Evolutionary conservation across 2,797 vertebrate species (phyloP), one percentile per base, ranked within the genome.

Genomic region (Eurystomus glaucurus): DNA sequence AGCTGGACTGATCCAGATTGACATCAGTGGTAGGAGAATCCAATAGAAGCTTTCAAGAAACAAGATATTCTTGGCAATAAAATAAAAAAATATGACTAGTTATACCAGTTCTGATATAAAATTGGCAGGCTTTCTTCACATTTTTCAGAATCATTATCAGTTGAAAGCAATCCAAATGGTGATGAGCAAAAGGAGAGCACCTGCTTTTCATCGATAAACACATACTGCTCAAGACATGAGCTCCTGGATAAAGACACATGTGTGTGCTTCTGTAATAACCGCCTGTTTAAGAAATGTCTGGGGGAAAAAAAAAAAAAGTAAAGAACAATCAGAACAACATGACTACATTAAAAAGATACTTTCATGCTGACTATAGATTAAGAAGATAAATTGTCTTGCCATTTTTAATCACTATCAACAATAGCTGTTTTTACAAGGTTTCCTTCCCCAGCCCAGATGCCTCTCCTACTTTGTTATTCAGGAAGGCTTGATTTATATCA

Each of bases 161-260:
- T 25, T 95, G 96, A 91, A 95, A 96, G 82, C 69, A 68, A n/a
- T 92, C 90, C 88, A 97, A 93, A 85, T 92, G 72, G 35, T 96
- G 95, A 93, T 85, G 93, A 97, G 78, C 79, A 96, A 96, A 94
- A 86, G 84, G 65, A 86, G 58, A 96, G 45, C 96, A 98, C 92
- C 91, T 97, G 90, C 39, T 85, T 57, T 92, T 90, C 84, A 46
- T 86, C 92, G 85, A 82, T 88, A 87, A 62, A 76, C 62, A 85
- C 77, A 83, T 79, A 84, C 52, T 91, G 80, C 26, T 68, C 52
- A 96, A 94, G 69, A 79, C 20, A 62, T 19, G 57, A 72, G n/a
- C 57, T 87, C 57, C 46, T 66, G 31, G 33, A 65, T 84, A 65
- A 94, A 89, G 70, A 74, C 72, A 87, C 35, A 68, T 25, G 22